Evolutionary conservation across 2,888 invertebrate genomes (phyloP).

Genomic region (Agrypnus murinus): DNA sequence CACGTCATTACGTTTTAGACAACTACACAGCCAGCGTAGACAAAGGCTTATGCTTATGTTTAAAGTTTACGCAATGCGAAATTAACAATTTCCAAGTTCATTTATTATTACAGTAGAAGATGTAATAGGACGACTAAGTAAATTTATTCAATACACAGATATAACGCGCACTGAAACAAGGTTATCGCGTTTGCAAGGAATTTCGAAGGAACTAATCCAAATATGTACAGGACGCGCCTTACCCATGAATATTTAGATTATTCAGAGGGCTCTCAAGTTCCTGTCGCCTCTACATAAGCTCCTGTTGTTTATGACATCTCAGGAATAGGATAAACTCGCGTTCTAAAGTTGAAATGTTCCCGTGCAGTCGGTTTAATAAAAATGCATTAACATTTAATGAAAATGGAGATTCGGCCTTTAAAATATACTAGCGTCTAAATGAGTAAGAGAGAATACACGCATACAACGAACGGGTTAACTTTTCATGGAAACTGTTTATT

Average conservation of each 20-base stretch:
- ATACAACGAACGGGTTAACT: slow-evolving; percentile 31
- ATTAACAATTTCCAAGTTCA: no score
- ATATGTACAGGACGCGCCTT: slow-evolving; percentile 33
- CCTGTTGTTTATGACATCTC: slow-evolving; percentile 46
- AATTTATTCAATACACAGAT: slow-evolving; percentile 7
- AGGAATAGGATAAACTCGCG: slow-evolving; percentile 42
- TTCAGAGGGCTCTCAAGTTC: slow-evolving; percentile 36
- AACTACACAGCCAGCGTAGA: no score
- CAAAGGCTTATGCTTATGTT: no score
- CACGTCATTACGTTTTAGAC: no score
- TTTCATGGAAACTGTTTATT: slow-evolving; percentile 42
- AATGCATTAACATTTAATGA: slow-evolving; percentile 53
- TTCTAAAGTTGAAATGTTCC: slow-evolving; percentile 44
- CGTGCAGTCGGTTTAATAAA: slow-evolving; percentile 46
- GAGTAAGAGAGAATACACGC: slow-evolving; percentile 19
- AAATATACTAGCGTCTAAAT: slow-evolving; percentile 30
- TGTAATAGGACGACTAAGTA: background rate
- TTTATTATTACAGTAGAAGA: no score
- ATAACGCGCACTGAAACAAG: background rate
- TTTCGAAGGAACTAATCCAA: slow-evolving; percentile 30
- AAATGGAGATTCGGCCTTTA: slow-evolving; percentile 42
- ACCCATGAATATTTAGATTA: slow-evolving; percentile 46
- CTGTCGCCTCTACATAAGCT: slow-evolving; percentile 44
- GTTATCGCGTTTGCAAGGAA: background rate
- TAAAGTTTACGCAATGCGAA: no score